Evolutionary conservation across 2,888 invertebrate species (phyloP), one percentile per base, ranked within the genome.

Genomic region (Mechanitis messenoides): DNA sequence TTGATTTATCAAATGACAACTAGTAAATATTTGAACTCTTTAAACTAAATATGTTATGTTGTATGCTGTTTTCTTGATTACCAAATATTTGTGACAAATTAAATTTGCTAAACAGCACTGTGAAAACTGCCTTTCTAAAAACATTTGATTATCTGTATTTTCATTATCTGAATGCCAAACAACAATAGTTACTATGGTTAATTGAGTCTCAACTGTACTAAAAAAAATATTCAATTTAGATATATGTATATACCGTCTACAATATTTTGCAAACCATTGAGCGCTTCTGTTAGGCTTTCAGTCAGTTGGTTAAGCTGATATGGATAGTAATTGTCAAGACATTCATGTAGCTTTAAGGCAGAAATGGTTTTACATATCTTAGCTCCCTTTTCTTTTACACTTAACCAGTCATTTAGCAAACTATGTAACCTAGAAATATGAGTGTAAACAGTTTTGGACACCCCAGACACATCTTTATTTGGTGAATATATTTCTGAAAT

Each of bases 371-470:
- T 79, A 57, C 84, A 82, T 7, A 84, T 61, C 58, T 79, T 80
- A 7, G 75, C 73, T 28, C 89, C 88, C 68, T 84, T 87, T 2
- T 78, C 80, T 59, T 72, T 77, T n/a, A 85, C 60, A 56, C 71
- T 74, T 5, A 69, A 62, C 90, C 90, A 90, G 61, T 87, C 80
- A 54, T 63, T 72, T 53, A 90, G 54, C 11, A 84, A 69, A 0
- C 70, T 67, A 63, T 87, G 84, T 6, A 90, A 70, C 38, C 77
- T 81, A 0, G 81, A 80, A 35, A 87, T 68, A 65, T 89, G 89
- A 3, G 80, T 81, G 64, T 80, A 87, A 6, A 87, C 81, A 0
- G 85, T 86, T 73, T 83, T 87, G 1, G 85, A 79, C 47, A 88
- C 72, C 3, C 81, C 86, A 38, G 80, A 76, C 31, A 74, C 73